phyloP scores from a whole-genome alignment of 92 coral and sea anemone species.

The Porites rus region DNA sequence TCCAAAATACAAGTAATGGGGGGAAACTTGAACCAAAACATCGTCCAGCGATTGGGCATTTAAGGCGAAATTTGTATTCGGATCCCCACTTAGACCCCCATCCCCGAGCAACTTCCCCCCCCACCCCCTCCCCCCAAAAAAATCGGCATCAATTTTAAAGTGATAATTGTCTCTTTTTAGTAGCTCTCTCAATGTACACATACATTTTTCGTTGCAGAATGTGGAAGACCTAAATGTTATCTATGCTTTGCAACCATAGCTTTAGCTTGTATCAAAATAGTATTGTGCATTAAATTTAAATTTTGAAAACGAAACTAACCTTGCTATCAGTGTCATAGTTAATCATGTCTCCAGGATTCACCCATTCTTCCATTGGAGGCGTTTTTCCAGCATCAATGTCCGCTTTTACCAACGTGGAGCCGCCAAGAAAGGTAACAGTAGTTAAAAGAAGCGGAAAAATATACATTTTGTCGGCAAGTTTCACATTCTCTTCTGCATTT shows the following conservation, averaged over 20 bases:
- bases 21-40: too few species aligned
- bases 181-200: too few species aligned
- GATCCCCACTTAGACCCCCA: too few species aligned
- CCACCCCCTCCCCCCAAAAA: too few species aligned
- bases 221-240: too few species aligned
- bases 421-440: neutral
- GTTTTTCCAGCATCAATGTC: conserved; percentile 17
- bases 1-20: too few species aligned
- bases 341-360: conserved; percentile 87
- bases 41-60: too few species aligned
- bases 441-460: conserved; percentile 1
- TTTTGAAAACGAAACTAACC: neutral
- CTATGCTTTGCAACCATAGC: neutral
- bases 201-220: too few species aligned
- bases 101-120: too few species aligned
- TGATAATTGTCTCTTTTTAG: too few species aligned
- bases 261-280: neutral
- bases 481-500: neutral
- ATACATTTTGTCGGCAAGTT: neutral
- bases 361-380: conserved; percentile 62
- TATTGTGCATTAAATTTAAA: neutral
- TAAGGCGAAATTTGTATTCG: too few species aligned
- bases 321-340: conserved; percentile 22
- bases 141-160: too few species aligned
- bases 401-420: neutral